Evolutionary conservation across 2,113 vertebrate genomes (phyloP).

Genomic region (Garra rufa): DNA sequence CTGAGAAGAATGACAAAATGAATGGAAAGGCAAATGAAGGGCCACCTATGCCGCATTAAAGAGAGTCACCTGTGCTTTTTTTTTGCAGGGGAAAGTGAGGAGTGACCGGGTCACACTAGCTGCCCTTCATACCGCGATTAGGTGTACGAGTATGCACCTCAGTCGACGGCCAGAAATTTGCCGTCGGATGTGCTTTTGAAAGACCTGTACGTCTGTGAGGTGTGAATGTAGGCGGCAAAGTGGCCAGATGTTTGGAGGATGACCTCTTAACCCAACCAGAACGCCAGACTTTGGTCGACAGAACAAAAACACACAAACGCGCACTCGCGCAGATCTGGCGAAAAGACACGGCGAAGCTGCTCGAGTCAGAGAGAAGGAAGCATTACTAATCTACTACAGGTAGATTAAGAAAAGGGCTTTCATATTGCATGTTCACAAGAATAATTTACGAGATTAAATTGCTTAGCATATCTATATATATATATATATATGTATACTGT

Average conservation of each 20-base stretch:
- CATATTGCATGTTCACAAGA: conserved; percentile 76
- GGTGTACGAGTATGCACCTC: conserved; percentile 33
- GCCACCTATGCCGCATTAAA: neutral
- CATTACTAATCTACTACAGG: conserved; percentile 66
- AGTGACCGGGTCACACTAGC: conserved; percentile 37
- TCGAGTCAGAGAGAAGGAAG: conserved; percentile 63
- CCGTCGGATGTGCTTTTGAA: conserved; percentile 33
- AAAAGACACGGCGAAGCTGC: conserved; percentile 42
- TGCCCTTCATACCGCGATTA: conserved; percentile 36
- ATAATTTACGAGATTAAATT: conserved; percentile 73
- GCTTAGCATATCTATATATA: conserved; percentile 71
- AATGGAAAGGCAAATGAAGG: neutral
- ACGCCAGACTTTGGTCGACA: conserved; percentile 46
- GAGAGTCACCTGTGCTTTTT: conserved; percentile 51
- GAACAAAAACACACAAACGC: conserved; percentile 25
- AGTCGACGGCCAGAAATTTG: conserved; percentile 22
- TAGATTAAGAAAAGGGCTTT: conserved; percentile 69
- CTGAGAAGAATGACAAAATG: conserved; percentile 1
- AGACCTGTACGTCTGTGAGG: conserved; percentile 10
- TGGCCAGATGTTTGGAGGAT: conserved; percentile 27
- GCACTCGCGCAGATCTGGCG: conserved; percentile 3
- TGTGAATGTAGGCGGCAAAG: neutral
- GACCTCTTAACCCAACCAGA: conserved; percentile 25
- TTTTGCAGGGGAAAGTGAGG: neutral
- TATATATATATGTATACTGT: conserved; percentile 77